phyloP scores from a whole-genome alignment of 2,888 invertebrate species.

The Dusona sp. region DNA sequence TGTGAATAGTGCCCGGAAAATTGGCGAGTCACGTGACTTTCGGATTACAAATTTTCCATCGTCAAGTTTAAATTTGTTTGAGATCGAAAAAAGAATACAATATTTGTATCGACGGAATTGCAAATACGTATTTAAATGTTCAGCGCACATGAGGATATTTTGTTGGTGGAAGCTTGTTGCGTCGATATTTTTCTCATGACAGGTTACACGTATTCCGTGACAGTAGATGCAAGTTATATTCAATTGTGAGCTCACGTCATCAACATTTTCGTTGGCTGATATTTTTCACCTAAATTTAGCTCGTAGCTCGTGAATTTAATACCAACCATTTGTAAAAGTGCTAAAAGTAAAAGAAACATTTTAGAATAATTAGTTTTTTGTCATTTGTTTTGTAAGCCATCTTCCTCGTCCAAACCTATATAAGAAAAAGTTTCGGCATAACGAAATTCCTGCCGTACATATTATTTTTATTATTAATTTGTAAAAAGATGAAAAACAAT shows the following conservation, averaged over 20 bases:
- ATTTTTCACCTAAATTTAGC: too few relatives aligned
- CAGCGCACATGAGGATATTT: not conserved
- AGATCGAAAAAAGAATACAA: not conserved
- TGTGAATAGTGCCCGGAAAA: conserved; percentile 15
- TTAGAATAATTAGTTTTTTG: not conserved
- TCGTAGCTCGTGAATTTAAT: not conserved
- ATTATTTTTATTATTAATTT: not conserved
- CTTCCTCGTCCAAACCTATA: not conserved
- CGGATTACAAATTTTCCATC: not conserved
- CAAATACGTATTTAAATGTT: not conserved
- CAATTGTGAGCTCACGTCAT: not conserved
- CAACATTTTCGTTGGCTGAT: too few relatives aligned
- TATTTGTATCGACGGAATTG: not conserved
- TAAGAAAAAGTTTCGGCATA: not conserved
- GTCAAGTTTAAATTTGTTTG: not conserved
- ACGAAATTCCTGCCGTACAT: not conserved
- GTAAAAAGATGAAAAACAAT: not conserved
- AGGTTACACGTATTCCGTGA: not conserved
- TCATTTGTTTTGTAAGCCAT: not conserved
- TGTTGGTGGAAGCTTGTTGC: not conserved
- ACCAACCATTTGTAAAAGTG: not conserved
- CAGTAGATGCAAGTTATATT: not conserved
- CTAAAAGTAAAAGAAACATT: not conserved
- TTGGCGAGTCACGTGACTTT: not conserved
- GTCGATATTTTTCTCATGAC: not conserved